These are phyloP conservation scores for Plumapathes pennacea DNA, from an alignment of 92 coral and sea anemone species.

Conservation along the genomic window DNA sequence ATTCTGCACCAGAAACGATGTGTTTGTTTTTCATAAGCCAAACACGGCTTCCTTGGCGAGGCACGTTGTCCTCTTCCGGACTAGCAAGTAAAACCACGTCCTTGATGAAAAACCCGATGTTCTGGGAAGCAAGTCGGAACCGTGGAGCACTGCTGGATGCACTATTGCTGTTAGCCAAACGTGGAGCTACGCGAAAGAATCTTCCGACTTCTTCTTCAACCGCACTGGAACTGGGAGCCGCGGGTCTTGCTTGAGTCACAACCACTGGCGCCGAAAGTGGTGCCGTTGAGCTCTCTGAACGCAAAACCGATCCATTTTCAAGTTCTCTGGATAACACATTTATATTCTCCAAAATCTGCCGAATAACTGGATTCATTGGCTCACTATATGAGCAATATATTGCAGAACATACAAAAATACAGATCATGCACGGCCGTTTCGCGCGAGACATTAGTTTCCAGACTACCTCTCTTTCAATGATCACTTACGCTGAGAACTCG, in stretches of 20 bases:
- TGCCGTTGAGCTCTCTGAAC: too few species aligned
- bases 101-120: slow-evolving; percentile 3
- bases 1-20: slow-evolving; percentile 5
- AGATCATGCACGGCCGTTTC: not conserved
- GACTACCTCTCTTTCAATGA: not conserved
- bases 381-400: not conserved
- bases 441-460: not conserved
- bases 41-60: slow-evolving; percentile 32
- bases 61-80: slow-evolving; percentile 16
- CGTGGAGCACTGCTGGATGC: not conserved
- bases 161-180: not conserved
- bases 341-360: slow-evolving; percentile 2
- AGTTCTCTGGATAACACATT: slow-evolving; percentile 1
- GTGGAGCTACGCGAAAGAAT: slow-evolving; percentile 3
- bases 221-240: too few species aligned
- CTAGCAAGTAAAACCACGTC: slow-evolving; percentile 33
- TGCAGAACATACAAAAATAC: not conserved
- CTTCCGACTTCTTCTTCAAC: slow-evolving; percentile 10
- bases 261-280: not conserved
- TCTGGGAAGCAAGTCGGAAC: not conserved
- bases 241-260: not conserved
- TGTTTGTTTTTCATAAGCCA: slow-evolving; percentile 39
- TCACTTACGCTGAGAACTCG: slow-evolving; percentile 1
- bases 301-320: not conserved
- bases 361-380: slow-evolving; percentile 1